phyloP scores from a whole-genome alignment of 1,140 invertebrate genomes.

The Drosophila ercepeae region DNA sequence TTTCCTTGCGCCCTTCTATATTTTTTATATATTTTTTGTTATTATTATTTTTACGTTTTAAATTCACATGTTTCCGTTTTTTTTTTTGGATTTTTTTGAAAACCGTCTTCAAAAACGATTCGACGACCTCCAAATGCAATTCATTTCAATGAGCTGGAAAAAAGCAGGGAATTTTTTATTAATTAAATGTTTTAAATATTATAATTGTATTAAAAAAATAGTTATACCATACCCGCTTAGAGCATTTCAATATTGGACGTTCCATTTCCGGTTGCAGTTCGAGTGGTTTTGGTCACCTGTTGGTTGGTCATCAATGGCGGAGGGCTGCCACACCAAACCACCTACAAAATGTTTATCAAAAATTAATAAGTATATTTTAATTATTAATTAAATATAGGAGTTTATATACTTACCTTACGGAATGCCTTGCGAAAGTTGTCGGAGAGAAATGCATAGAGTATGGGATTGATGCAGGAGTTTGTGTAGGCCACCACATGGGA shows the following conservation, averaged over 20 bases:
- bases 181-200: no score
- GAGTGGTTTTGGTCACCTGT: conserved; percentile 78
- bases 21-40: background rate
- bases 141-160: conserved; percentile 18
- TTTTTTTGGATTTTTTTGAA: background rate
- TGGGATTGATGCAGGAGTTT: conserved; percentile 97
- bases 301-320: conserved; percentile 70
- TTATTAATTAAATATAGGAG: background rate
- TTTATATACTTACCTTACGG: conserved; percentile 85
- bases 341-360: conserved; percentile 24
- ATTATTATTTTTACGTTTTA: conserved; percentile 12
- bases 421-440: conserved; percentile 94
- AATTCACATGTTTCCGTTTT: conserved; percentile 30
- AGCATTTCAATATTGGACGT: conserved; percentile 83
- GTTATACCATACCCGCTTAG: conserved; percentile 69
- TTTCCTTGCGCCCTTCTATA: no score
- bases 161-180: no score
- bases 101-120: conserved; percentile 19
- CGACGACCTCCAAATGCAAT: conserved; percentile 8
- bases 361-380: background rate
- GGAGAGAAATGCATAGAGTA: conserved; percentile 95
- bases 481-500: conserved; percentile 97
- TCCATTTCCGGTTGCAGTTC: conserved; percentile 80
- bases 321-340: conserved; percentile 80
- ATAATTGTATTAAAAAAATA: no score